Conservation (phyloP, 2,113 vertebrate species). For the Pantherophis guttatus region DNA sequence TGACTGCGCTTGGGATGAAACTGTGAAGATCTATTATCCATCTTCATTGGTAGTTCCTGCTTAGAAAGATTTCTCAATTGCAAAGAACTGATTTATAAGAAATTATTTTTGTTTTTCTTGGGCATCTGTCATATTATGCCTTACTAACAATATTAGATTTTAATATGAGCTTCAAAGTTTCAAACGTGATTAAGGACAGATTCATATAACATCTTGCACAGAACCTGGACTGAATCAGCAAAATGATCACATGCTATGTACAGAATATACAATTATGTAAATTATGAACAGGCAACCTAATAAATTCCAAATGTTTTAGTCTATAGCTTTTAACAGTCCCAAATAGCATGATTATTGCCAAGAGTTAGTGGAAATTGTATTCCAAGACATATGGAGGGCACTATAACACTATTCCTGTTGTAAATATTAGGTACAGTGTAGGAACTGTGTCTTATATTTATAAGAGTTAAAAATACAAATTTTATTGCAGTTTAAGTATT, state of each 20-base stretch:
- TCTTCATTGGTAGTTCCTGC: constrained; percentile 71
- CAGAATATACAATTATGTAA: neutral
- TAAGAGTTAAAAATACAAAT: constrained; percentile 42
- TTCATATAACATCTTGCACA: neutral
- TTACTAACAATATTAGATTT: constrained; percentile 35
- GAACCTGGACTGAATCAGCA: neutral
- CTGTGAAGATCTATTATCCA: constrained; percentile 89
- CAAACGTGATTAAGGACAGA: neutral
- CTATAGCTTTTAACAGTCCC: neutral
- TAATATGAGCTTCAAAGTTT: constrained; percentile 22
- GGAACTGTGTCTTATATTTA: constrained; percentile 48
- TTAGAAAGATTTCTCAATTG: neutral
- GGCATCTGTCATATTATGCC: neutral
- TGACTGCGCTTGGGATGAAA: constrained; percentile 98
- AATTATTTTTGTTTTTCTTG: constrained; percentile 14
- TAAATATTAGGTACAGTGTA: neutral
- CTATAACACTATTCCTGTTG: neutral
- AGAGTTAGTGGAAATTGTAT: neutral
- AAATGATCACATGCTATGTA: neutral
- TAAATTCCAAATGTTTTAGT: neutral
- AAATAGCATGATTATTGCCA: neutral
- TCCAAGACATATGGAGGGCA: neutral
- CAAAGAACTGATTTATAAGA: neutral
- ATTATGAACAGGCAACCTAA: neutral
- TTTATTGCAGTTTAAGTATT: constrained; percentile 34